These are phyloP conservation scores for Ridgeia piscesae DNA, from an alignment of 1,140 invertebrate genomes.

Conservation along the genomic window DNA sequence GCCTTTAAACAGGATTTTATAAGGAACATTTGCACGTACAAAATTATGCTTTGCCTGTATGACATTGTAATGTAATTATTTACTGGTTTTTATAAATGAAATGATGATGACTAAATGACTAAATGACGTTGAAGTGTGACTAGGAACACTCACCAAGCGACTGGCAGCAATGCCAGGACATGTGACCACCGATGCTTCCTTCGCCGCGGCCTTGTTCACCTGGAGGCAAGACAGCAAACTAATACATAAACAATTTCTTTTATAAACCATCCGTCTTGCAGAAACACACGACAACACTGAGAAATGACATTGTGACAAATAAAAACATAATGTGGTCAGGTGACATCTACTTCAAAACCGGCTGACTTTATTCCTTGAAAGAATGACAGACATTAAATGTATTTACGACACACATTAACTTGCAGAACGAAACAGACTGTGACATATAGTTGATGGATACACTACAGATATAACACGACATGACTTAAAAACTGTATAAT, in stretches of 20 bases:
- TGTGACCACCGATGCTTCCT: background rate
- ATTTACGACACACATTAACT: too few relatives aligned
- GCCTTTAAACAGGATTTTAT: too few relatives aligned
- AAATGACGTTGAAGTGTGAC: conserved; percentile 20
- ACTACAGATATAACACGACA: background rate
- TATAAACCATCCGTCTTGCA: background rate
- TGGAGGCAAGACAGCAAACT: conserved; percentile 12
- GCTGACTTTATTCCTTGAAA: too few relatives aligned
- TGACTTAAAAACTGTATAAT: background rate
- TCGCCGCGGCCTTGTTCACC: conserved; percentile 6
- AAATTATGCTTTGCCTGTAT: too few relatives aligned
- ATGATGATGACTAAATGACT: conserved; percentile 6
- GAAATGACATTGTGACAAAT: background rate
- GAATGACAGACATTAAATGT: too few relatives aligned
- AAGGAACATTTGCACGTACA: too few relatives aligned
- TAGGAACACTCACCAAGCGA: background rate
- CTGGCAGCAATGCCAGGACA: background rate
- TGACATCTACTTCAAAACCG: too few relatives aligned
- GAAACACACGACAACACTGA: background rate
- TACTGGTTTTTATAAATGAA: too few relatives aligned
- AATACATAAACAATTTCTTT: too few relatives aligned
- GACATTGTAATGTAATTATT: too few relatives aligned
- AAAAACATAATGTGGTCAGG: too few relatives aligned
- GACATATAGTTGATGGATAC: background rate
- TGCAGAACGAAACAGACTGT: background rate